Conservation (phyloP, 1,140 invertebrate species). For the Thalassaphorura encarpata region DNA sequence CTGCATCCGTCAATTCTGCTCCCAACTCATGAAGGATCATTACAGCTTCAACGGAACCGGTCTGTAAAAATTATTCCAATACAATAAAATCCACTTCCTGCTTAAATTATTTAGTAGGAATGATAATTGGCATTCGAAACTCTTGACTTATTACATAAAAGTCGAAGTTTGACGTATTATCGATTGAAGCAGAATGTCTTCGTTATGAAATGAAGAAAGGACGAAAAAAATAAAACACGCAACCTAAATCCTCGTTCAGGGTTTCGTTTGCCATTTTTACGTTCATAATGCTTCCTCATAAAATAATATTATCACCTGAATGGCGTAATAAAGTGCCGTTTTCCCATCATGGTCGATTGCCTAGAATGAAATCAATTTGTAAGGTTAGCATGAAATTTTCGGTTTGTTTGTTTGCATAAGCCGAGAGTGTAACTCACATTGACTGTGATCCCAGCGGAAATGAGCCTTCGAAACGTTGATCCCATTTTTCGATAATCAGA, state of each 20-base stretch:
- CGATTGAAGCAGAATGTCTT: too few relatives aligned
- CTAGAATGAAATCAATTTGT: too few relatives aligned
- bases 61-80: too few relatives aligned
- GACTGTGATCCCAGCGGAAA: slow-evolving; percentile 26
- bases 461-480: slow-evolving; percentile 26
- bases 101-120: neutral
- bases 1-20: slow-evolving; percentile 30
- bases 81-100: slow-evolving; percentile 1
- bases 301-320: slow-evolving; percentile 18
- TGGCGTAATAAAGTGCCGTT: slow-evolving; percentile 29
- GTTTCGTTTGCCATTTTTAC: too few relatives aligned
- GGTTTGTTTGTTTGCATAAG: too few relatives aligned
- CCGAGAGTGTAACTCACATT: too few relatives aligned
- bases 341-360: slow-evolving; percentile 32
- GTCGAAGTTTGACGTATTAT: too few relatives aligned
- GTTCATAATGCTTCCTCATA: neutral
- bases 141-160: neutral
- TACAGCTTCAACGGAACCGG: slow-evolving; percentile 31
- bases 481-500: slow-evolving; percentile 31
- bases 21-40: slow-evolving; percentile 28
- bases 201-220: too few relatives aligned
- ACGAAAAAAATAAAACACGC: too few relatives aligned
- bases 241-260: too few relatives aligned
- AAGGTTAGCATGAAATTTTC: too few relatives aligned
- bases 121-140: neutral